Evolutionary conservation across 2,888 invertebrate species (phyloP), one percentile per base, ranked within the genome.

Genomic region (Xestia xanthographa): DNA sequence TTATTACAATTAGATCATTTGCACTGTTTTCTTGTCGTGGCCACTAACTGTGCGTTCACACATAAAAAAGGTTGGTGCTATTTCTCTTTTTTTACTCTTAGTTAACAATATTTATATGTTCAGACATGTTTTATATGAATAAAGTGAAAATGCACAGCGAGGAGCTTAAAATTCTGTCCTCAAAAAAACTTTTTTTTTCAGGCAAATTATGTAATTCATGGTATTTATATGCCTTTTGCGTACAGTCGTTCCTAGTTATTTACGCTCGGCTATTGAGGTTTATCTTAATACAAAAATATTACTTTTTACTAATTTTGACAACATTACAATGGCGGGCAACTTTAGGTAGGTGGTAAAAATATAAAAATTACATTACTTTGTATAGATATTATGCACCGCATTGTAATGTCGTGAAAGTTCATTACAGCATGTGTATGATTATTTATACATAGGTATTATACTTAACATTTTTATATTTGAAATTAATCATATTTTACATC

Each of bases 271-370:
- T 78, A 63, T 76, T 71, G 63, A 85, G 63, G 56, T 75, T 86
- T 38, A 71, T 68, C 34, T 69, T 86, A 66, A 75, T 85, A 85
- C 73, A 85, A 85, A 85, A 85, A 86, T 85, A 85, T 84, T 83
- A 79, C 26, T 79, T 75, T 74, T 66, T 34, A 41, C n/a, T 48
- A 67, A 20, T 70, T 62, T 72, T 29, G 66, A 84, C 68, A n/a
- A 68, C 67, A 83, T 81, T 71, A 85, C 77, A 83, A 76, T 58
- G 26, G 11, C 56, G 43, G 58, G 72, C 85, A 70, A 38, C 41
- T 43, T 65, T 63, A 63, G 41, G 70, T 73, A 68, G 65, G 77
- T 85, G 85, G 56, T 67, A 81, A 85, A 82, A 81, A 82, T 85
- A 83, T 82, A 85, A 85, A 82, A 85, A 76, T 73, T 76, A 73